Base-by-base conservation (phyloP, 2,113 vertebrate genomes). In the Mus musculus region DNA sequence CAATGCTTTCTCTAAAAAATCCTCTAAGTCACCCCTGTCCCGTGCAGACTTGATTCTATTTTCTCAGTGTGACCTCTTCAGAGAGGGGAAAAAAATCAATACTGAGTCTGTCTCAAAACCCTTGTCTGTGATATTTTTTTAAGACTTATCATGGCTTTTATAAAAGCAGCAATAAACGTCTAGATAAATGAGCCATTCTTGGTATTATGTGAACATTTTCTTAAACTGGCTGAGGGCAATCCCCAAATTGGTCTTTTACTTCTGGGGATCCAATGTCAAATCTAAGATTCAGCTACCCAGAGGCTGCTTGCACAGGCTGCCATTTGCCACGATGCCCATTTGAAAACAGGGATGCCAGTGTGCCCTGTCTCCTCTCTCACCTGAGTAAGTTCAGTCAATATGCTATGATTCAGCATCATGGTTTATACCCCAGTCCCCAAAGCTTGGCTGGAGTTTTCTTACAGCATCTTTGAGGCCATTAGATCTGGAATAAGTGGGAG, bases 11-110 rank as follows among this genome's bases (percentile, higher is more conserved):
- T 75, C 85, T 86, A 88, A 95, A 97, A 0, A 80, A 90, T 67
- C 72, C 33, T 82, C 63, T n/a, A 24, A 94, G 87, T 20, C 2
- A 11, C 91, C 87, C 78, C 95, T 94, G 92, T 94, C 76, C 96
- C 0, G 0, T 89, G 96, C 93, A 94, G 89, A 93, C 52, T 0
- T 26, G 91, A 24, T 85, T 93, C 85, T 36, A 73, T 94, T 98
- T 97, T 96, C 97, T 97, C 97, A 87, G 24, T 52, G 59, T 80
- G 90, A 61, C 87, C 93, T 96, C 96, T 97, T 96, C 84, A 86
- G 96, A 97, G 93, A 78, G 65, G 65, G 65, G 67, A 97, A 97
- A 98, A 97, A 97, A 98, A 96, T 78, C 97, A 97, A 97, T 96
- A 95, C 42, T 73, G n/a, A 82, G 90, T 97, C 90, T 56, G 24